These are phyloP conservation scores for Temnothorax unifasciatus DNA, from an alignment of 2,888 invertebrate species.

Conservation along the genomic window DNA sequence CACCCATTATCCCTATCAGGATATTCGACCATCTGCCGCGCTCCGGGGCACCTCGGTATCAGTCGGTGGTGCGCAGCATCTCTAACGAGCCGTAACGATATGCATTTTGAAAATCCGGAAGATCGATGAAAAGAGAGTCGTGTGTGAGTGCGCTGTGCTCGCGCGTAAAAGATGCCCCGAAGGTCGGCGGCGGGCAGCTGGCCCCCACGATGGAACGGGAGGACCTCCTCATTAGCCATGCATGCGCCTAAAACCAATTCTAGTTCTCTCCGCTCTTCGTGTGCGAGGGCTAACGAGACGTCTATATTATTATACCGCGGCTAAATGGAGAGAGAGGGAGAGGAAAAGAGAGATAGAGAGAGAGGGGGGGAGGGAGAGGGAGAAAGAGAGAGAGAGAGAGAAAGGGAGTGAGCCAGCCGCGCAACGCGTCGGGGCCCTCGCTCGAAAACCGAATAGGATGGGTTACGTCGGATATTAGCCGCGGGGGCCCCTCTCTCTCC, in stretches of 20 bases:
- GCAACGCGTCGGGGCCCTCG: slow-evolving; percentile 66
- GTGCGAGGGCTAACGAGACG: slow-evolving; percentile 83
- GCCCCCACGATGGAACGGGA: slow-evolving; percentile 62
- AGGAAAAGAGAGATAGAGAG: slow-evolving; percentile 30
- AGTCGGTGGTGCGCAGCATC: slow-evolving; percentile 41
- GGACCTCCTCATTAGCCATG: slow-evolving; percentile 82
- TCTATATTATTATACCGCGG: slow-evolving; percentile 84
- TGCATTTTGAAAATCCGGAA: slow-evolving; percentile 56
- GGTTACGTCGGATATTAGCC: slow-evolving; percentile 79
- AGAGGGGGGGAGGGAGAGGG: slow-evolving; percentile 19
- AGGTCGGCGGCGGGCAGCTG: slow-evolving; percentile 61
- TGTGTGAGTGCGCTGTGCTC: slow-evolving; percentile 19
- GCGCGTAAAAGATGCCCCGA: slow-evolving; percentile 55
- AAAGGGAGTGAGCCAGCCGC: slow-evolving; percentile 49
- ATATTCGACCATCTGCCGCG: slow-evolving; percentile 53
- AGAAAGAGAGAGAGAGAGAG: slow-evolving; percentile 16
- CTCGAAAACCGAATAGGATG: slow-evolving; percentile 68
- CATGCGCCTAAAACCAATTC: slow-evolving; percentile 83
- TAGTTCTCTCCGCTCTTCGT: slow-evolving; percentile 71
- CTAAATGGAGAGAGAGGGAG: slow-evolving; percentile 40
- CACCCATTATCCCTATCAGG: slow-evolving; percentile 43
- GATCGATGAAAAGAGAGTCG: slow-evolving; percentile 55
- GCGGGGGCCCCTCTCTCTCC: slow-evolving; percentile 72
- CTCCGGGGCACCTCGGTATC: slow-evolving; percentile 46
- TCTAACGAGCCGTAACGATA: slow-evolving; percentile 53